Evolutionary conservation across 2,888 invertebrate species (phyloP), one percentile per base, ranked within the genome.

Genomic region (Idaea dimidiata): DNA sequence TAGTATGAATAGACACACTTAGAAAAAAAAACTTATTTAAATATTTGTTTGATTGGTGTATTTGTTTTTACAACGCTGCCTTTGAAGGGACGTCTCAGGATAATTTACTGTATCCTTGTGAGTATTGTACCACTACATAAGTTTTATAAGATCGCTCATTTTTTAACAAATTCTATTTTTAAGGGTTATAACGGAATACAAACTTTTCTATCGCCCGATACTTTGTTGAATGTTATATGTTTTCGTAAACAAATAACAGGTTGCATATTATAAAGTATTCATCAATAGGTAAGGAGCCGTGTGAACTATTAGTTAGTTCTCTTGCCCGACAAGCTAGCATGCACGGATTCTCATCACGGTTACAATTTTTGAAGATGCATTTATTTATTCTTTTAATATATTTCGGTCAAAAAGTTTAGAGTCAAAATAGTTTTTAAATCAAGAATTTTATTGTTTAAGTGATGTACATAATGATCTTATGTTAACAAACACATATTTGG

Each of bases 91-190:
- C 93, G 74, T 94, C 94, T 77, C 94, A 94, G 86, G 94, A 94
- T 89, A 94, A 89, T 88, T 93, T 94, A 82, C 93, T 93, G 72
- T 94, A 93, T 84, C 93, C 93, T 86, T 94, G 94, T 94, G 93
- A 94, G 94, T 94, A 93, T 88, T 65, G 68, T 14, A 43, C 10
- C 43, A 43, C 14, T 43, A 10, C 14, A 43, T 43, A 43, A 71
- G 68, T 70, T 72, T 62, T 70, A 65, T 65, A 14, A 8, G 8
- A 14, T 10, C n/a, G n/a, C n/a, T 3, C 43, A 14, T 8, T 43
- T 43, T 43, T 10, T 43, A 14, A 43, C 3, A 43, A 43, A 43
- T 14, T 0, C 7, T 10, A 10, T 8, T 43, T 43, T 14, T 43
- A 14, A 43, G 1, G 43, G 43, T 10, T 7, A 43, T 43, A 43